Evolutionary conservation across 2,888 invertebrate species (phyloP).

Genomic region (Cheilosia pagana): DNA sequence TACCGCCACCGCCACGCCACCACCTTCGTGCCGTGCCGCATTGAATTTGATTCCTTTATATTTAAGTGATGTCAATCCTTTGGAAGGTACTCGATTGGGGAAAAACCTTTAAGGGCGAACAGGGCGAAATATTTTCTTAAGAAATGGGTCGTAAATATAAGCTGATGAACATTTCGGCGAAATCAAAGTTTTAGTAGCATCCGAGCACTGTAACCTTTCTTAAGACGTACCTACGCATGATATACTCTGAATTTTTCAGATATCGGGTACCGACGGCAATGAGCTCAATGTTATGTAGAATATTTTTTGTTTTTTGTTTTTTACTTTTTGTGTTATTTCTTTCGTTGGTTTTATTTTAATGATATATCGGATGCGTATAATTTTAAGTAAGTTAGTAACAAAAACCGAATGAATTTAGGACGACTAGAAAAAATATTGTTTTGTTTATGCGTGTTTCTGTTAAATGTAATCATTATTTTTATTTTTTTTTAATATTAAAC

Average conservation of each 20-base stretch:
- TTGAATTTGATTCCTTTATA: slow-evolving; percentile 21
- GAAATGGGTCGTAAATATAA: slow-evolving; percentile 9
- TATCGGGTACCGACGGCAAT: slow-evolving; percentile 17
- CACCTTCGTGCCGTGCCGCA: not conserved
- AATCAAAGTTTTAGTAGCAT: slow-evolving; percentile 12
- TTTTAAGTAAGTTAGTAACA: slow-evolving; percentile 3
- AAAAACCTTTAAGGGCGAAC: slow-evolving; percentile 3
- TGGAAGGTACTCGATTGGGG: not conserved
- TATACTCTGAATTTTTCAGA: not conserved
- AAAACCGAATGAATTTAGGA: slow-evolving; percentile 5
- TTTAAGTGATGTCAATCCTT: slow-evolving; percentile 5
- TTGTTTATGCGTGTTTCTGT: not conserved
- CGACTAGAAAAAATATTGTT: slow-evolving; percentile 1
- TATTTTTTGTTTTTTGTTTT: too few species aligned
- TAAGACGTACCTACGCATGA: slow-evolving; percentile 1
- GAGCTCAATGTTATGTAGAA: not conserved
- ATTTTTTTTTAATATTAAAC: not conserved
- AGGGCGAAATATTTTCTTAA: slow-evolving; percentile 18
- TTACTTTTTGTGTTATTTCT: not conserved
- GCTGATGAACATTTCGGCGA: slow-evolving; percentile 5
- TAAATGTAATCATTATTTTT: slow-evolving; percentile 8
- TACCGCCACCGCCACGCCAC: not conserved
- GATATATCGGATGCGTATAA: not conserved
- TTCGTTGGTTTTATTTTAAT: not conserved
- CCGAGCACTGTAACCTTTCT: slow-evolving; percentile 13